Conservation (phyloP, 2,113 vertebrate genomes). For the Damaliscus lunatus region DNA sequence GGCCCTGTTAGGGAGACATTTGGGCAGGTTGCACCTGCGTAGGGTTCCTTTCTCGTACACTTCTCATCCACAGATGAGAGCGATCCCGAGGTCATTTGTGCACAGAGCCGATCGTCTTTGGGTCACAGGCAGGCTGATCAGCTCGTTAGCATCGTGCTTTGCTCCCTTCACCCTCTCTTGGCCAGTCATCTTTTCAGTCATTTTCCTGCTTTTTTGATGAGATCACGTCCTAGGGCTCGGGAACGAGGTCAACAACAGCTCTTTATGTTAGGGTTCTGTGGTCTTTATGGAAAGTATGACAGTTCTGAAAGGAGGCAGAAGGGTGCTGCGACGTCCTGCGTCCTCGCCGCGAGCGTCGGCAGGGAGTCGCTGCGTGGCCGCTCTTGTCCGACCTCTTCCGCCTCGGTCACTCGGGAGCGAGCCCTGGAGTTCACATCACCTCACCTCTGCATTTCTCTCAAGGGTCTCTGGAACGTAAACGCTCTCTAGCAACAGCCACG, state of each 20-base stretch:
- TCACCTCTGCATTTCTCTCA: not conserved
- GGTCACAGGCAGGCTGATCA: not conserved
- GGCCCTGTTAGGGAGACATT: not conserved
- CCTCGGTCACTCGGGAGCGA: not conserved
- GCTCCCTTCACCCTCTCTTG: not conserved
- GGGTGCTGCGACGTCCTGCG: no score
- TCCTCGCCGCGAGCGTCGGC: not conserved
- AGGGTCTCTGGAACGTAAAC: not conserved
- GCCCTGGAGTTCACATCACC: not conserved
- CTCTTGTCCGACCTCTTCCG: no score
- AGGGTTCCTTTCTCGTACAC: not conserved
- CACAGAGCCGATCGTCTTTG: not conserved
- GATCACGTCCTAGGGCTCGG: not conserved
- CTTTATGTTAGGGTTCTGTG: not conserved
- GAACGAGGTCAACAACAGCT: not conserved
- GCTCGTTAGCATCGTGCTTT: not conserved
- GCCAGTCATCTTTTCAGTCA: not conserved
- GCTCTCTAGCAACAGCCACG: not conserved
- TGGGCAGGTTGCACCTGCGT: not conserved
- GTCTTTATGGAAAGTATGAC: not conserved
- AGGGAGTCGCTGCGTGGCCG: rapidly evolving
- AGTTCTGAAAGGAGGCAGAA: not conserved
- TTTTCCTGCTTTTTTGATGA: not conserved
- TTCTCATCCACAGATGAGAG: not conserved
- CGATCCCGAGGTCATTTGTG: not conserved